Evolutionary conservation across 2,888 invertebrate genomes (phyloP), one percentile per base, ranked within the genome.

Genomic region (Melinaea menophilus): DNA sequence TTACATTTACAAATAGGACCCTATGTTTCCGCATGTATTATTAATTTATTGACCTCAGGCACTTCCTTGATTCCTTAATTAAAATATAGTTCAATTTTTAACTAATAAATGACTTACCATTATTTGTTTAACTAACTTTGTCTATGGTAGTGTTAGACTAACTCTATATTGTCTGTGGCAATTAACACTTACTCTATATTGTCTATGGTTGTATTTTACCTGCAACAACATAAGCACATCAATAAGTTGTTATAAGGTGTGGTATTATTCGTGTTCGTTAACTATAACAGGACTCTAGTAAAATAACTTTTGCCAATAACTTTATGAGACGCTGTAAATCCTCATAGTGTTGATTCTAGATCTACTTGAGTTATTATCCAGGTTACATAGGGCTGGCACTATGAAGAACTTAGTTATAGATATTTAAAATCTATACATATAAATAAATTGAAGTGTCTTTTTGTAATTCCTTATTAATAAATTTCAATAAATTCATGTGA

Each of bases 291-390:
- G 67, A 67, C 66, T 60, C 65, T 62, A 65, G 62, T 59, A 56
- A 68, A 65, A 57, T 68, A 65, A 68, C 69, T 67, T 67, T 70
- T 69, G 63, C 69, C 66, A 67, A 69, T 67, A 69, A 67, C 62
- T 62, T 59, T 61, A 51, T 65, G 34, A 62, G 67, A 63, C 56
- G 63, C 66, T 59, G 70, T 71, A 72, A 72, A 71, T 72, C 70
- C 65, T 63, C 65, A 59, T 62, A 67, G 72, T 76, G 82, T 80
- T 80, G 80, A 84, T 81, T 78, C 76, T 64, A 80, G 82, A 85
- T 83, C 81, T 78, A 73, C 74, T 80, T 82, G 80, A 86, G 76
- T 85, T 83, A 86, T 77, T 66, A 67, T 58, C 56, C 62, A 58
- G 58, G 45, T 31, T 12, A 48, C 48, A 31, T 57, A 69, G 69